A percentile compares a stretch with the other conserved stretches of the same genome.
Evolutionary conservation across 2,113 vertebrate species (phyloP).

Genomic region (Amphiprion percula): DNA sequence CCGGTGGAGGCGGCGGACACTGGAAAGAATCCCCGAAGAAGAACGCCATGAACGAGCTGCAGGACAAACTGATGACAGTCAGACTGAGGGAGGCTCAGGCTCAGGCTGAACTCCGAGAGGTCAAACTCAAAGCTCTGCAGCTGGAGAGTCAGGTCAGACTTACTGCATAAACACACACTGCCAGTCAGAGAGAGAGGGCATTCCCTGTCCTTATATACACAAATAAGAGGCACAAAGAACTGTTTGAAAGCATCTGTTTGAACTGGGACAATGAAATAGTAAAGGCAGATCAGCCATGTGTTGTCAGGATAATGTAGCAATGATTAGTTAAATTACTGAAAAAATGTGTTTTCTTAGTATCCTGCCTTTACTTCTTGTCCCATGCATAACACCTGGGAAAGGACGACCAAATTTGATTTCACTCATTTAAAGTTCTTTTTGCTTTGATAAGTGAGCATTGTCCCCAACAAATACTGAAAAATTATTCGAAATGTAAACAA

Average conservation of each 20-base stretch:
- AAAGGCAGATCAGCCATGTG: too few species aligned
- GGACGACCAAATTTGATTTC: too few species aligned
- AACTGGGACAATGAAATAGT: neutral
- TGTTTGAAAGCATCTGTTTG: neutral
- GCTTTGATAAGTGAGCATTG: too few species aligned
- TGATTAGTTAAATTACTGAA: too few species aligned
- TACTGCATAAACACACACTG: neutral
- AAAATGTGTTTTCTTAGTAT: too few species aligned
- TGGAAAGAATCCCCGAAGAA: slow-evolving; percentile 96
- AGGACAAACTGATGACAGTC: slow-evolving; percentile 92
- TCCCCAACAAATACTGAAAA: too few species aligned
- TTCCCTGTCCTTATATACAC: neutral
- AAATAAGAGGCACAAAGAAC: neutral
- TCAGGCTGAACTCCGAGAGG: slow-evolving; percentile 90
- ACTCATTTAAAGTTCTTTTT: too few species aligned
- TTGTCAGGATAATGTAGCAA: neutral
- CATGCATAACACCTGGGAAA: too few species aligned
- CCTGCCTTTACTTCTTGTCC: too few species aligned
- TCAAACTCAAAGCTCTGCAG: slow-evolving; percentile 90
- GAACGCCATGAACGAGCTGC: slow-evolving; percentile 90
- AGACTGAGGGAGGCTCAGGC: slow-evolving; percentile 92
- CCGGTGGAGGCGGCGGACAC: slow-evolving; percentile 84
- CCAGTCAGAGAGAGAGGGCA: neutral
- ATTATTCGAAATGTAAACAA: too few species aligned
- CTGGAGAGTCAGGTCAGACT: slow-evolving; percentile 91